Evolutionary conservation across 92 coral and sea anemone genomes (phyloP).

Genomic region (Meandrina meandrites): DNA sequence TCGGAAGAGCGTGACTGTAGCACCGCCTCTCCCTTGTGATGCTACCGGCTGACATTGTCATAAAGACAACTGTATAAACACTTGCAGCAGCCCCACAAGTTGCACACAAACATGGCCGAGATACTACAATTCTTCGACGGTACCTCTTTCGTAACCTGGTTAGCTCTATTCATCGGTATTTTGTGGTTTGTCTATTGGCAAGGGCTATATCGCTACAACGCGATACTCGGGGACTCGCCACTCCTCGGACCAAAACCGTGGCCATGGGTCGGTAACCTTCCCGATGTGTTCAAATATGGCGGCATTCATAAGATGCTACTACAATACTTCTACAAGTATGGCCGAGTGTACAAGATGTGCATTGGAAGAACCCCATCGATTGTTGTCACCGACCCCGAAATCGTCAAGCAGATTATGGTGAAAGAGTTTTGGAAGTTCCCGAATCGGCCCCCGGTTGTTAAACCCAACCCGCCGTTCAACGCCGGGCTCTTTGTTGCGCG

Average conservation of each 20-base stretch:
- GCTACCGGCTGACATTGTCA: background rate
- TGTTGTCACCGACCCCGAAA: slow-evolving; percentile 71
- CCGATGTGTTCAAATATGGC: slow-evolving; percentile 65
- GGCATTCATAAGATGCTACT: slow-evolving; percentile 73
- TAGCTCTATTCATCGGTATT: slow-evolving; percentile 23
- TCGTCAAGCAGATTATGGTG: slow-evolving; percentile 68
- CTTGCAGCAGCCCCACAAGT: background rate
- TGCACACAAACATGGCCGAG: slow-evolving; percentile 22
- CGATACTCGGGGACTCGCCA: slow-evolving; percentile 47
- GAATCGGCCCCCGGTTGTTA: slow-evolving; percentile 63
- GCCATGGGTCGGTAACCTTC: slow-evolving; percentile 81
- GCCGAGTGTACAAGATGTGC: slow-evolving; percentile 73
- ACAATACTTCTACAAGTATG: slow-evolving; percentile 69
- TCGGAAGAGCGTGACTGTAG: too few relatives aligned
- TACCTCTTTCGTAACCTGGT: slow-evolving; percentile 27
- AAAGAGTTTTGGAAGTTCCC: slow-evolving; percentile 81
- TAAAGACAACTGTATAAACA: background rate
- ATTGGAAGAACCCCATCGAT: slow-evolving; percentile 60
- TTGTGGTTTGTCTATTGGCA: slow-evolving; percentile 65
- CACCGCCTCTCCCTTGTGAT: background rate
- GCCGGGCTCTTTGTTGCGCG: slow-evolving; percentile 50
- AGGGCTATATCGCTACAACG: slow-evolving; percentile 56
- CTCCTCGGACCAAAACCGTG: slow-evolving; percentile 69
- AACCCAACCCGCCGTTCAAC: slow-evolving; percentile 60
- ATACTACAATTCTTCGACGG: background rate